Evolutionary conservation across 2,888 invertebrate species (phyloP).

Genomic region (Polyommatus icarus): DNA sequence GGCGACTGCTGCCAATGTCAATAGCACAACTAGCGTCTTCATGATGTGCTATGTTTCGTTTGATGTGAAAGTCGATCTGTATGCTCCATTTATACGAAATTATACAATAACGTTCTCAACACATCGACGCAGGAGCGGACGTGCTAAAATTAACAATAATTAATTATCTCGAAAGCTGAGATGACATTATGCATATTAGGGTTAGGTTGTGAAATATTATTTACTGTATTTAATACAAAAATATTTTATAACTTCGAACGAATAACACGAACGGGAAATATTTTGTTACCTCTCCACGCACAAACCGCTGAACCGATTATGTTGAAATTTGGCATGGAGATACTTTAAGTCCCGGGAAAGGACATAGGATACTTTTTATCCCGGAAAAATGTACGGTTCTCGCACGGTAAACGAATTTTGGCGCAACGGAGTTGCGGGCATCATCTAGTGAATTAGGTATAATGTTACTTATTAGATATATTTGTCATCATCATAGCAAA

Average conservation of each 20-base stretch:
- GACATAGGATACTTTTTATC: too few relatives aligned
- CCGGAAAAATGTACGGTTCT: too few relatives aligned
- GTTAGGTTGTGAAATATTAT: constrained; percentile 17
- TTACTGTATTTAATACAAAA: neutral
- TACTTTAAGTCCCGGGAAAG: too few relatives aligned
- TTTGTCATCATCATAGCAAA: too few relatives aligned
- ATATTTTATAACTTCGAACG: neutral
- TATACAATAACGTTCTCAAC: constrained; percentile 42
- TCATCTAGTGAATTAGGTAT: too few relatives aligned
- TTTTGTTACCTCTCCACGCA: too few relatives aligned
- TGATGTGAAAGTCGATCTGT: constrained; percentile 52
- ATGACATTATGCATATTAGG: constrained; percentile 48
- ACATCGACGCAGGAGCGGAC: constrained; percentile 51
- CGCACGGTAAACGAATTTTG: too few relatives aligned
- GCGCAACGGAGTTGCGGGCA: too few relatives aligned
- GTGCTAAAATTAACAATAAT: constrained; percentile 48
- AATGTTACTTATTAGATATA: too few relatives aligned
- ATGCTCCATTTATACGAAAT: constrained; percentile 63
- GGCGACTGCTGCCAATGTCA: constrained; percentile 56
- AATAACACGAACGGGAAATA: neutral
- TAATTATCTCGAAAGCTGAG: constrained; percentile 50
- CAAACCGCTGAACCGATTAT: too few relatives aligned
- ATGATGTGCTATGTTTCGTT: constrained; percentile 56
- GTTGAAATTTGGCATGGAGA: too few relatives aligned
- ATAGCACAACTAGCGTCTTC: constrained; percentile 66